These are phyloP conservation scores for Halichoerus grypus DNA, from an alignment of 2,113 vertebrate genomes.

Conservation along the genomic window DNA sequence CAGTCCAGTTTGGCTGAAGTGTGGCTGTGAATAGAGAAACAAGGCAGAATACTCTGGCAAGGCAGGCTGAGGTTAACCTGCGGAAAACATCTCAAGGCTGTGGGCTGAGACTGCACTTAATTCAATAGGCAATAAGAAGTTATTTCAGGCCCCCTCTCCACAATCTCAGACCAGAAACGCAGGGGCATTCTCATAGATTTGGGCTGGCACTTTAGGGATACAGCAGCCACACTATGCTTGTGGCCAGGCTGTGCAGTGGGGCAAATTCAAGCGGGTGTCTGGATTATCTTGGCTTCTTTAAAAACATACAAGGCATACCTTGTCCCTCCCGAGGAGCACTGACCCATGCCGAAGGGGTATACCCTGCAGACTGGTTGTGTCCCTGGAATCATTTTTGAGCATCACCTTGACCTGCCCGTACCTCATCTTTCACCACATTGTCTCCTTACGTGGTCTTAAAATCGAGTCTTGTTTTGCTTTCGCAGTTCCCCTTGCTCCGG, in stretches of 20 bases:
- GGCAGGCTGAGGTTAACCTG: background rate
- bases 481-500: background rate
- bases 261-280: conserved; percentile 21
- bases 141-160: background rate
- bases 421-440: background rate
- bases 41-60: background rate
- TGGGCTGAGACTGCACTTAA: background rate
- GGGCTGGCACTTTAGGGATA: background rate
- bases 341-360: background rate
- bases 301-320: background rate
- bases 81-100: background rate
- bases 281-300: background rate
- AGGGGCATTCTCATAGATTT: background rate
- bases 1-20: background rate
- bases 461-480: background rate
- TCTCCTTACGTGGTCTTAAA: background rate
- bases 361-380: background rate
- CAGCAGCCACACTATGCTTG: background rate
- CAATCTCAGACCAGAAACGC: background rate
- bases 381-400: background rate
- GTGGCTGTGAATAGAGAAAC: background rate
- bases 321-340: background rate
- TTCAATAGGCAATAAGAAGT: background rate
- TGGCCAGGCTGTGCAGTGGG: background rate
- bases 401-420: background rate